Percentiles rank a stretch among this genome's conserved stretches.
These are phyloP conservation scores for Drosophila eohydei DNA, from an alignment of 2,888 invertebrate species.

Conservation along the genomic window DNA sequence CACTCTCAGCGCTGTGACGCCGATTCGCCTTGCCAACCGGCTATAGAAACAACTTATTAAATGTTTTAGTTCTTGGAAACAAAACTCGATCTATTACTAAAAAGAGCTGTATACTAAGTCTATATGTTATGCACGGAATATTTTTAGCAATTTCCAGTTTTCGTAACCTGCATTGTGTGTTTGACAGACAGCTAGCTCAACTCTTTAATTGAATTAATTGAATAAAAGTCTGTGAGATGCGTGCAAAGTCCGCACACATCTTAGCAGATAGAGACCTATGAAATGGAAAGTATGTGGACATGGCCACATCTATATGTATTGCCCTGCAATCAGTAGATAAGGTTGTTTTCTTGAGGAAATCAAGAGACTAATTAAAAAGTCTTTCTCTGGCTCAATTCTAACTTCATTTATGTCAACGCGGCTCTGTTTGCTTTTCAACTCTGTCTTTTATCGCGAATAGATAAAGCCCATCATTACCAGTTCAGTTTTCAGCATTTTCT, in stretches of 20 bases:
- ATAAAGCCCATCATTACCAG: background rate
- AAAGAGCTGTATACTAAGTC: background rate
- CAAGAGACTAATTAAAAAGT: background rate
- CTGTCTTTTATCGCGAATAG: background rate
- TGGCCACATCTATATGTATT: too few species aligned
- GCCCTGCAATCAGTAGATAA: slow-evolving; percentile 2
- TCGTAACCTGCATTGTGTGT: background rate
- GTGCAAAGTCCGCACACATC: background rate
- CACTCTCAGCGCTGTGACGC: background rate
- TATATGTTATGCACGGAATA: background rate
- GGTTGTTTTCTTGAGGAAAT: background rate
- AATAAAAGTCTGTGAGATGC: background rate
- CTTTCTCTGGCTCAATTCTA: background rate
- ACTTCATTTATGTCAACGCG: slow-evolving; percentile 1
- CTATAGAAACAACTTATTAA: background rate
- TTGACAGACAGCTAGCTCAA: background rate
- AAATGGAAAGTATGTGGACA: background rate
- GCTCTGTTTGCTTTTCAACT: too few species aligned
- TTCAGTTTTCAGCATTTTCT: slow-evolving; percentile 31
- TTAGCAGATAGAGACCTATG: background rate
- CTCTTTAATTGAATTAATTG: background rate
- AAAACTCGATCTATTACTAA: slow-evolving; percentile 5
- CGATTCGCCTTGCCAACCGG: background rate
- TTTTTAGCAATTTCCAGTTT: slow-evolving; percentile 9
- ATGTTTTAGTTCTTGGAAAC: background rate